These are phyloP conservation scores for Pterobdella sp. DNA, from an alignment of 2,888 invertebrate species.

Conservation along the genomic window DNA sequence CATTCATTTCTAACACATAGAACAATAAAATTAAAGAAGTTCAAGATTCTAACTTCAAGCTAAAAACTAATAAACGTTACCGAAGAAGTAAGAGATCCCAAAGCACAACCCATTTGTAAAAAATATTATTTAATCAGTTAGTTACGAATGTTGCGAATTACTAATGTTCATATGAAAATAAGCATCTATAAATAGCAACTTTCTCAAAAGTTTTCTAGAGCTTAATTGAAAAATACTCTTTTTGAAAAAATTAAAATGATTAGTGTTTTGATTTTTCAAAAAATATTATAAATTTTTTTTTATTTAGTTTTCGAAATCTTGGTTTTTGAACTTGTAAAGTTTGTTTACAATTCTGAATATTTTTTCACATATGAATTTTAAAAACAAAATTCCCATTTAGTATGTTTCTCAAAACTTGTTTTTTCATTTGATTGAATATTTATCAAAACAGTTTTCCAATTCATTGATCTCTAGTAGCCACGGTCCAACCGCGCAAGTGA, in stretches of 20 bases:
- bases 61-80: conserved; percentile 33
- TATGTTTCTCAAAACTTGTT: too few relatives aligned
- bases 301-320: too few relatives aligned
- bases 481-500: too few relatives aligned
- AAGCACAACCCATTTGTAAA: conserved; percentile 35
- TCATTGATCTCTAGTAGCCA: too few relatives aligned
- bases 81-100: conserved; percentile 36
- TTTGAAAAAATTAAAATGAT: too few relatives aligned
- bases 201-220: too few relatives aligned
- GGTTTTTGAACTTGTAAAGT: neutral
- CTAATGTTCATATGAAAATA: conserved; percentile 16
- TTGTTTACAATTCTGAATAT: neutral
- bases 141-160: neutral
- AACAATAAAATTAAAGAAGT: neutral
- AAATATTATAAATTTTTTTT: too few relatives aligned
- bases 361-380: neutral
- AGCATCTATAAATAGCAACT: conserved; percentile 18
- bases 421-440: too few relatives aligned
- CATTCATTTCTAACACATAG: neutral
- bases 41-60: neutral
- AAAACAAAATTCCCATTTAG: too few relatives aligned
- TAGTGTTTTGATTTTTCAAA: too few relatives aligned
- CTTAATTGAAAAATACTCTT: too few relatives aligned
- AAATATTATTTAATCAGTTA: conserved; percentile 13
- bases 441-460: too few relatives aligned